Conservation (phyloP, 2,888 invertebrate species). For the Sphaerophoria taeniata region DNA sequence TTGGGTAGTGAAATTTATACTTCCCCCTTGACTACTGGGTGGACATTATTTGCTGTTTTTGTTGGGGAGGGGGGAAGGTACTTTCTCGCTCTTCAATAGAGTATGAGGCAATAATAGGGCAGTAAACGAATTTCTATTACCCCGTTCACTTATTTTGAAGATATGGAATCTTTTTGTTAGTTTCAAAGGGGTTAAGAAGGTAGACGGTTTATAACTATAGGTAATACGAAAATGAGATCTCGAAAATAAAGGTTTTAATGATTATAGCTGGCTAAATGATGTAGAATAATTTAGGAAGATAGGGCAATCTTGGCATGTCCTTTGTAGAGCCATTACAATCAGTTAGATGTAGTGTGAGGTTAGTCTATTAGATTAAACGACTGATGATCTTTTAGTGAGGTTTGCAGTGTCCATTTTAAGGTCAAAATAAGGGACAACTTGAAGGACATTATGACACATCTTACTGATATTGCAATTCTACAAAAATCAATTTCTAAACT, state of each 20-base stretch:
- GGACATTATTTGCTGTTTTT: neutral
- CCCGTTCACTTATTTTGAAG: conserved; percentile 56
- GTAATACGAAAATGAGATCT: conserved; percentile 49
- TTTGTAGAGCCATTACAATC: neutral
- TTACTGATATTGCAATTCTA: too few relatives aligned
- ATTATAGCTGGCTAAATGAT: conserved; percentile 11
- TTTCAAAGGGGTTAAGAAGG: conserved; percentile 1
- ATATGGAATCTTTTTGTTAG: conserved; percentile 41
- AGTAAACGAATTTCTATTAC: conserved; percentile 65
- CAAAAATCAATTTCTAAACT: too few relatives aligned
- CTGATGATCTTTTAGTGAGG: too few relatives aligned
- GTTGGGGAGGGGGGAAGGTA: neutral
- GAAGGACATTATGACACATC: too few relatives aligned
- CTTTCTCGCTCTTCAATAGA: neutral
- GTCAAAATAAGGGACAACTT: too few relatives aligned
- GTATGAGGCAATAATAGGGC: conserved; percentile 47
- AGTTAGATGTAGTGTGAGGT: too few relatives aligned
- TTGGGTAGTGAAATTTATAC: conserved; percentile 43
- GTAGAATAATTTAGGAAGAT: conserved; percentile 23
- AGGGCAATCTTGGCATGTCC: neutral
- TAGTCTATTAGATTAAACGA: too few relatives aligned
- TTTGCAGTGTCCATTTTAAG: too few relatives aligned
- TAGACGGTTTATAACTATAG: conserved; percentile 23
- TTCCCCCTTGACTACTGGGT: neutral
- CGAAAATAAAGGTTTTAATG: conserved; percentile 43